These are phyloP conservation scores for Hydrocynus forskahlii DNA, from an alignment of 2,797 vertebrate species.

Conservation along the genomic window DNA sequence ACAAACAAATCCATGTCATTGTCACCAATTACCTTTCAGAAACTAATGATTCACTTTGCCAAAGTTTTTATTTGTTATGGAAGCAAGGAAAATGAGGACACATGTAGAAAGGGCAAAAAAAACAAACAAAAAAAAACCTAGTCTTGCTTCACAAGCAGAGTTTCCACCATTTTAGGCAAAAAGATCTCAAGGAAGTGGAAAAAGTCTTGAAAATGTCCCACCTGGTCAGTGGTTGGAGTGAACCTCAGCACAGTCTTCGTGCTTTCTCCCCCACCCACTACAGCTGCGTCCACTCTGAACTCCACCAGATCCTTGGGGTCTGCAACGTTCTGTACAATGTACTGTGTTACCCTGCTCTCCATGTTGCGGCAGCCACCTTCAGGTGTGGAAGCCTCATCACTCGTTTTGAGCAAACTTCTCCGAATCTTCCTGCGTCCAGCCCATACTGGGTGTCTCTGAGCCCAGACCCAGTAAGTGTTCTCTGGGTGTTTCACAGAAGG, in stretches of 20 bases:
- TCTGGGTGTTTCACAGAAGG: conserved; percentile 12
- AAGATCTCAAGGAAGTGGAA: conserved; percentile 88
- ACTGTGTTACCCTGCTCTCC: conserved; percentile 82
- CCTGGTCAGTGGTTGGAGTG: conserved; percentile 62
- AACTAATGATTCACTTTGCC: neutral
- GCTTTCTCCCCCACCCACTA: conserved; percentile 71
- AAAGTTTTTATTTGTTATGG: neutral
- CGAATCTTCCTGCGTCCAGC: conserved; percentile 84
- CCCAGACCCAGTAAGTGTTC: conserved; percentile 74
- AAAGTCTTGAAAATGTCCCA: conserved; percentile 81
- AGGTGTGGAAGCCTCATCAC: conserved; percentile 40
- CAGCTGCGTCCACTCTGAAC: conserved; percentile 71
- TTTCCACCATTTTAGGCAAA: conserved; percentile 80
- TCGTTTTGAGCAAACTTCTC: conserved; percentile 79
- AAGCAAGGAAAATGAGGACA: neutral
- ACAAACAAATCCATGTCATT: neutral
- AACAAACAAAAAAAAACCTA: conserved; percentile 10
- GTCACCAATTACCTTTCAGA: neutral
- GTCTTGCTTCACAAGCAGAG: conserved; percentile 60
- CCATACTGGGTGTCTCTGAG: conserved; percentile 83
- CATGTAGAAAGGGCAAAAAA: neutral
- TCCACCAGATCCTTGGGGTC: conserved; percentile 72
- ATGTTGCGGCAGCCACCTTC: conserved; percentile 72
- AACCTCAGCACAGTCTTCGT: conserved; percentile 71
- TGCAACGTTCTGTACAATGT: conserved; percentile 71